A percentile compares a stretch with the other conserved stretches of the same genome.
phyloP scores from a whole-genome alignment of 2,797 vertebrate genomes.

The Numenius phaeopus region DNA sequence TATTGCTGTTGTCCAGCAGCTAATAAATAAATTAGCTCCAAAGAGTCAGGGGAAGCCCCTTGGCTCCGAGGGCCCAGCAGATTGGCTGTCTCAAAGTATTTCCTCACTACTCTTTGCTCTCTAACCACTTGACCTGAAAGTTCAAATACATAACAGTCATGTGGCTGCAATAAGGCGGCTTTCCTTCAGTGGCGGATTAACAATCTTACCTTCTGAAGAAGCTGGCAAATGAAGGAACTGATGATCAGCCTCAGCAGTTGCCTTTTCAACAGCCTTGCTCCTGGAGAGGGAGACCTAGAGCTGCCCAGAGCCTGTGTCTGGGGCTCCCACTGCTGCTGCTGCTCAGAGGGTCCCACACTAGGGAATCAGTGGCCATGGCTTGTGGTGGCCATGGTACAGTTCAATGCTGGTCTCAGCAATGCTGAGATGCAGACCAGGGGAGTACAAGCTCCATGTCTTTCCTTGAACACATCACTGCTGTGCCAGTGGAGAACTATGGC shows the following conservation, averaged over 20 bases:
- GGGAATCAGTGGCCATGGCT: not conserved
- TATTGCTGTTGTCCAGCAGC: not conserved
- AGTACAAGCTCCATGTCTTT: not conserved
- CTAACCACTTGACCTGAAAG: not conserved
- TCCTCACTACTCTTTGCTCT: not conserved
- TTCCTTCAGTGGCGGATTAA: not conserved
- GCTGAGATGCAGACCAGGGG: not conserved
- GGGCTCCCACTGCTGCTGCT: not conserved
- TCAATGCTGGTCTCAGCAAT: not conserved
- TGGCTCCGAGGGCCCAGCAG: not conserved
- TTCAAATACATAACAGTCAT: accelerated
- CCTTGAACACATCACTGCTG: not conserved
- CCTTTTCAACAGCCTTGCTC: not conserved
- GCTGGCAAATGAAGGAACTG: not conserved
- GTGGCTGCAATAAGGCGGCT: not conserved
- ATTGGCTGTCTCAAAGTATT: not conserved
- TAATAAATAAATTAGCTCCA: not conserved
- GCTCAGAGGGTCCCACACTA: not conserved
- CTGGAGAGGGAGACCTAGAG: not conserved
- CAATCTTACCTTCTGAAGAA: not conserved
- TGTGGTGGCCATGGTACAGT: not conserved
- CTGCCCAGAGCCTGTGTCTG: not conserved
- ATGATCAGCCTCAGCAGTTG: not conserved
- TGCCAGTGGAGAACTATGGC: not conserved
- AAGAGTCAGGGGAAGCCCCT: not conserved